A percentile compares a stretch with the other conserved stretches of the same genome.
These are phyloP conservation scores for Salticus scenicus DNA, from an alignment of 2,888 invertebrate species.

Conservation along the genomic window DNA sequence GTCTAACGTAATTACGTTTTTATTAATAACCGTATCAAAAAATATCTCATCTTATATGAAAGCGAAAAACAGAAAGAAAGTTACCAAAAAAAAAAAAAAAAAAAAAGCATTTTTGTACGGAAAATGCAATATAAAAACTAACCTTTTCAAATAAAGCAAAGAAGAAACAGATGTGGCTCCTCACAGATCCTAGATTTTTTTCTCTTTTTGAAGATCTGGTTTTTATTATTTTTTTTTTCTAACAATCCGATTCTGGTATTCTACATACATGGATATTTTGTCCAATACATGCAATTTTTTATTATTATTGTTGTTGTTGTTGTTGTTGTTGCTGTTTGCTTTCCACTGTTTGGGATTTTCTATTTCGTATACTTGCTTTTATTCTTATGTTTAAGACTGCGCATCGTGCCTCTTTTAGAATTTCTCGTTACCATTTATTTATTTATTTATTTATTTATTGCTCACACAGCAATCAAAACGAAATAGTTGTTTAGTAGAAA, in stretches of 20 bases:
- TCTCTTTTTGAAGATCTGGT: neutral
- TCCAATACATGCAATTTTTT: neutral
- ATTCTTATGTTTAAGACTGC: neutral
- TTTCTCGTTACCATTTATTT: neutral
- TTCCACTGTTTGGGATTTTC: neutral
- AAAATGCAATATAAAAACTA: slow-evolving; percentile 4
- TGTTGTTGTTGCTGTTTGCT: neutral
- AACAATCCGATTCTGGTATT: neutral
- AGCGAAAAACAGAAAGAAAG: too few relatives aligned
- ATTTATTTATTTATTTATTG: too few relatives aligned
- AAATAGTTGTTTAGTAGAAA: too few relatives aligned
- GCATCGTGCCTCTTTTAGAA: neutral
- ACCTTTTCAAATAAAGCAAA: neutral
- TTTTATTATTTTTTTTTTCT: neutral
- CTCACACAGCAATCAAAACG: neutral
- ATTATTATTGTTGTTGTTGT: too few relatives aligned
- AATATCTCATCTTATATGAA: too few relatives aligned
- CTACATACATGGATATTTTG: slow-evolving; percentile 1
- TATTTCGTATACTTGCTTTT: neutral
- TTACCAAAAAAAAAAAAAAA: too few relatives aligned
- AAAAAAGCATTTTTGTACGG: neutral
- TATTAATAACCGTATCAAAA: too few relatives aligned
- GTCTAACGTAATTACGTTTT: too few relatives aligned
- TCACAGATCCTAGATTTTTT: neutral
- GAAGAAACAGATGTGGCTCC: slow-evolving; percentile 4